Percentiles rank a stretch among this genome's conserved stretches.
These are phyloP conservation scores for Zaprionus lachaisei DNA, from an alignment of 1,140 invertebrate species.

Conservation along the genomic window DNA sequence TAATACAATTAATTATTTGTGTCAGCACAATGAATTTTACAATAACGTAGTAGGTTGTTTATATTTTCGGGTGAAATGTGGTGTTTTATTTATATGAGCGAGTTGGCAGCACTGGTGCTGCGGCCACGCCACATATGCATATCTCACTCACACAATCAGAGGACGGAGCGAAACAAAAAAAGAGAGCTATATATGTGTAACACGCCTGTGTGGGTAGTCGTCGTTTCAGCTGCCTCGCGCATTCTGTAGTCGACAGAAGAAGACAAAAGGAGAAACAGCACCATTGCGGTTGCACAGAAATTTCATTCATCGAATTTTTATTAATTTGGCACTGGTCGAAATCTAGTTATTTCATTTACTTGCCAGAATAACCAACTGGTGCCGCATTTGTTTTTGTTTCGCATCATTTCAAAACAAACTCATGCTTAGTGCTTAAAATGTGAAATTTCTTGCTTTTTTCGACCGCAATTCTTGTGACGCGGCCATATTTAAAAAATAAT, in stretches of 20 bases:
- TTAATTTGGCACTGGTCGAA: constrained; percentile 65
- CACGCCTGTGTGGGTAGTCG: constrained; percentile 43
- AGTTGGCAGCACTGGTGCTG: constrained; percentile 56
- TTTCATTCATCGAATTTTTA: constrained; percentile 77
- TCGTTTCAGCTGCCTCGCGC: constrained; percentile 56
- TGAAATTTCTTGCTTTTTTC: constrained; percentile 57
- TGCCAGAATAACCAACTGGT: constrained; percentile 71
- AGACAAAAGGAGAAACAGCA: constrained; percentile 75
- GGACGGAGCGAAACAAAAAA: constrained; percentile 39
- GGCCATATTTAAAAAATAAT: constrained; percentile 75
- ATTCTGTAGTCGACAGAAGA: constrained; percentile 73
- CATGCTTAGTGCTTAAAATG: constrained; percentile 58
- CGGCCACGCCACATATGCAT: constrained; percentile 62
- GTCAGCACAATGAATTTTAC: not conserved
- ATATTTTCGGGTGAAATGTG: constrained; percentile 28
- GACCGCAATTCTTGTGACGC: constrained; percentile 64
- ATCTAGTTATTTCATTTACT: constrained; percentile 76
- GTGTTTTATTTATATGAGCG: constrained; percentile 15
- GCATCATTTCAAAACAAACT: constrained; percentile 49
- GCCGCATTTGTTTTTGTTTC: constrained; percentile 69
- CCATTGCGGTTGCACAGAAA: constrained; percentile 54
- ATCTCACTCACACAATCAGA: constrained; percentile 72
- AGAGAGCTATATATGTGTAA: constrained; percentile 46
- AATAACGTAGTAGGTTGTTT: constrained; percentile 1
- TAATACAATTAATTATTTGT: not conserved